Base-by-base conservation (phyloP, 2,113 vertebrate genomes). In the Lanius ludovicianus region DNA sequence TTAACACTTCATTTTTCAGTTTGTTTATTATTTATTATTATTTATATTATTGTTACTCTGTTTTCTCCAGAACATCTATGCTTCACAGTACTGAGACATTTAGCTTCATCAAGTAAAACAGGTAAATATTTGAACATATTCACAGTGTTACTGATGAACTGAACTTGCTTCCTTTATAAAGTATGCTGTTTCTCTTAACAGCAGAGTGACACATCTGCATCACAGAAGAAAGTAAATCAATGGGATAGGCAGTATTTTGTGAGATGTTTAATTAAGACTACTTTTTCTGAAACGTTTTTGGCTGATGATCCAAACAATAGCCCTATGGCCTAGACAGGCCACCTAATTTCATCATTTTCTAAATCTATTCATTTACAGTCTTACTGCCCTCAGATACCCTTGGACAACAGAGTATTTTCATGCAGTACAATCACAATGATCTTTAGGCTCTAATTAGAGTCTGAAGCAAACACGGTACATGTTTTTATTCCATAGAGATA, bases 111-210 rank as follows among this genome's bases (percentile, higher is more conserved):
- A 44, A 19, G 19, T 31, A 42, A 84, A 81, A 55, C 0, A 68
- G 6, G 11, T 16, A 37, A 22, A 19, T 60, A 42, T 57, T 57
- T 80, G 23, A 84, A 44, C 33, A 57, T 12, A 60, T 56, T 59
- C n/a, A 18, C 0, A 0, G 4, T 8, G 15, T 37, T 33, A 35
- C 18, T 15, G 10, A 39, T 39, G 6, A 65, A 79, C 16, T 41
- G n/a, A 75, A 41, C 25, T 80, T 50, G 15, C 22, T 77, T 87
- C 33, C 15, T 57, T 64, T 42, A 23, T 15, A 30, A 69, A 49
- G 19, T 16, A 35, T 17, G 8, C 11, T n/a, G 24, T 19, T 89
- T 81, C 62, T 84, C 46, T 77, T 52, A 42, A 60, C 28, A 60
- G 56, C 62, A 73, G 27, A 55, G 11, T 57, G 20, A 70, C 50